Percentiles rank a stretch among this genome's conserved stretches.
phyloP scores from a whole-genome alignment of 2,797 vertebrate genomes.

The Emydoidea blandingii region DNA sequence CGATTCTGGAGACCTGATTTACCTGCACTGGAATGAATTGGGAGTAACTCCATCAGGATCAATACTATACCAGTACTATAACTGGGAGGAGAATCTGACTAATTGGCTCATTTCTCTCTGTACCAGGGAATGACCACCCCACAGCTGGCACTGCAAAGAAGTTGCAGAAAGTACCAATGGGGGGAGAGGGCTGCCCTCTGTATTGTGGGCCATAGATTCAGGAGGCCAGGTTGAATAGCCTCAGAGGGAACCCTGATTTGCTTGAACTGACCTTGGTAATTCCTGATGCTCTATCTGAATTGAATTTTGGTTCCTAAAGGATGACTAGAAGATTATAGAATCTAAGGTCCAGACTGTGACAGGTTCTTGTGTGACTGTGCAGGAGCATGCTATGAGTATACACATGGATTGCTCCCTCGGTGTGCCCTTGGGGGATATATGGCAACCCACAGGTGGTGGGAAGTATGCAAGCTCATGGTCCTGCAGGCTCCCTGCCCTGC shows the following conservation, averaged over 20 bases:
- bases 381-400: not conserved
- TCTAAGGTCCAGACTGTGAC: not conserved
- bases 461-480: not conserved
- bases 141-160: not conserved
- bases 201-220: not conserved
- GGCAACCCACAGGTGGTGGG: not conserved
- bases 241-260: not conserved
- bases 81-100: not conserved
- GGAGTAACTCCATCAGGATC: not conserved
- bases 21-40: not conserved
- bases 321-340: not conserved
- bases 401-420: not conserved
- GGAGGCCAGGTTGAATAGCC: not conserved
- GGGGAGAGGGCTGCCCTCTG: not conserved
- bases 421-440: not conserved
- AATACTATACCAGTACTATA: not conserved
- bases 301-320: not conserved
- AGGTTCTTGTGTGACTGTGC: not conserved
- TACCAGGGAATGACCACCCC: not conserved
- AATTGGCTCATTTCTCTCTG: not conserved
- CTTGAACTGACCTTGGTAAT: not conserved
- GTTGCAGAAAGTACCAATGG: not conserved
- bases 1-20: conserved; percentile 35
- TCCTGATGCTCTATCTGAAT: not conserved
- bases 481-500: not conserved